phyloP scores from a whole-genome alignment of 2,113 vertebrate species.

The Jaculus jaculus region DNA sequence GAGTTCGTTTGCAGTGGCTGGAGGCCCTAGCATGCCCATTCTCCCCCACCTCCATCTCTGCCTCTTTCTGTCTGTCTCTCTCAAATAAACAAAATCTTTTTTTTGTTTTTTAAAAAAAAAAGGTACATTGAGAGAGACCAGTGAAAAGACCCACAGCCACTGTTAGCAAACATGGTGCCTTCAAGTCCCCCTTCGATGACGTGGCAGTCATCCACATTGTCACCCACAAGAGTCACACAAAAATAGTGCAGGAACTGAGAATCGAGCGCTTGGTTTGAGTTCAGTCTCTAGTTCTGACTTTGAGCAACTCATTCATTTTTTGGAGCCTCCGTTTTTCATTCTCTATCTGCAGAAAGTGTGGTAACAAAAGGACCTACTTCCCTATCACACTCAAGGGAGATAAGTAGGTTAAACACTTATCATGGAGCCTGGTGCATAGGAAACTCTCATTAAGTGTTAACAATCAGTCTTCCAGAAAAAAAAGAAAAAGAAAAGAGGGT shows the following conservation, averaged over 20 bases:
- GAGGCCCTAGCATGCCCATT: too few relatives aligned
- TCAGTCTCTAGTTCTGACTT: not conserved
- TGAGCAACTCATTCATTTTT: not conserved
- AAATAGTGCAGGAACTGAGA: not conserved
- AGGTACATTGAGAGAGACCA: not conserved
- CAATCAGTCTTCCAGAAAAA: constrained; percentile 21
- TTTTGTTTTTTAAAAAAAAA: not conserved
- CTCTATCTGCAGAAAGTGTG: not conserved
- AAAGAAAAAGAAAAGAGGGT: constrained; percentile 19
- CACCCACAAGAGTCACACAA: not conserved
- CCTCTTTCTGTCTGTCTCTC: too few relatives aligned
- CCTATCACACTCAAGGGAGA: not conserved
- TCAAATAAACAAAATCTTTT: too few relatives aligned
- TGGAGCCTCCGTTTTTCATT: not conserved
- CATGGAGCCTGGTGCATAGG: not conserved
- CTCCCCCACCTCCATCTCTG: too few relatives aligned
- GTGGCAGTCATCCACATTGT: not conserved
- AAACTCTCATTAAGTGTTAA: constrained; percentile 19
- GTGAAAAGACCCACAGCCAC: not conserved
- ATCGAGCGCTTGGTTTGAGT: not conserved
- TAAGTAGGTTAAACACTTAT: not conserved
- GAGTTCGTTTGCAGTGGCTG: too few relatives aligned
- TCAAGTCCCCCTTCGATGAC: not conserved
- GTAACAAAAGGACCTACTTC: not conserved
- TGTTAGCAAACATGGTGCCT: not conserved